Conservation (phyloP, 2,797 vertebrate species). For the Staurois parvus region DNA sequence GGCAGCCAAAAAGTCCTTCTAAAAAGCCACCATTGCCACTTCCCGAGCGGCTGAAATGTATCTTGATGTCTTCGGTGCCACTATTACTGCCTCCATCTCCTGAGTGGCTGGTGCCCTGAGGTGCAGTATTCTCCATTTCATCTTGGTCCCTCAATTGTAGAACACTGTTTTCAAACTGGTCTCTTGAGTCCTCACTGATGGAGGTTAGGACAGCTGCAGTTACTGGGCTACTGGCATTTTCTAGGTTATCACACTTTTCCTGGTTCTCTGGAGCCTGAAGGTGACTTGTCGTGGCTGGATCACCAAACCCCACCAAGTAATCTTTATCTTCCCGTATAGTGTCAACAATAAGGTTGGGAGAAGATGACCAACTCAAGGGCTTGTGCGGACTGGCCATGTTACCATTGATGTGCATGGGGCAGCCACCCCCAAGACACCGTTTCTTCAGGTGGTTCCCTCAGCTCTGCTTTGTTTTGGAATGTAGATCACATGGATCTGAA, state of each 20-base stretch:
- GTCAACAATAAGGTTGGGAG: conserved; percentile 84
- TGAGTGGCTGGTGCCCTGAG: conserved; percentile 77
- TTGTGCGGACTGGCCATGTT: conserved; percentile 94
- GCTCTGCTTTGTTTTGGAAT: conserved; percentile 59
- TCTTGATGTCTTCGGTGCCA: conserved; percentile 87
- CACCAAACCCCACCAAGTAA: conserved; percentile 69
- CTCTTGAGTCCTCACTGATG: conserved; percentile 89
- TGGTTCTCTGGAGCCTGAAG: conserved; percentile 68
- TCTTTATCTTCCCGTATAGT: conserved; percentile 90
- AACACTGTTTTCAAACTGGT: conserved; percentile 96
- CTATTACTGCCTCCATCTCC: conserved; percentile 76
- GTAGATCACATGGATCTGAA: conserved; percentile 71
- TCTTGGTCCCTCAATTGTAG: conserved; percentile 92
- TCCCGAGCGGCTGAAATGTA: conserved; percentile 91
- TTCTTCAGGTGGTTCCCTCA: conserved; percentile 34
- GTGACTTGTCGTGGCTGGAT: conserved; percentile 62
- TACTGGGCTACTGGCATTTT: conserved; percentile 76
- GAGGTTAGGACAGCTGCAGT: conserved; percentile 82
- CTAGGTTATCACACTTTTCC: conserved; percentile 73
- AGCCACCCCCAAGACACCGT: conserved; percentile 64
- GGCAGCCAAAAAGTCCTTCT: conserved; percentile 95
- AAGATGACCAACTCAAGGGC: conserved; percentile 89
- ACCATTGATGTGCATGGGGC: conserved; percentile 86
- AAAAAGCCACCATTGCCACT: conserved; percentile 91
- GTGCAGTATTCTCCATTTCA: conserved; percentile 77